Evolutionary conservation across 2,113 vertebrate species (phyloP).

Genomic region (Mohoua ochrocephala): DNA sequence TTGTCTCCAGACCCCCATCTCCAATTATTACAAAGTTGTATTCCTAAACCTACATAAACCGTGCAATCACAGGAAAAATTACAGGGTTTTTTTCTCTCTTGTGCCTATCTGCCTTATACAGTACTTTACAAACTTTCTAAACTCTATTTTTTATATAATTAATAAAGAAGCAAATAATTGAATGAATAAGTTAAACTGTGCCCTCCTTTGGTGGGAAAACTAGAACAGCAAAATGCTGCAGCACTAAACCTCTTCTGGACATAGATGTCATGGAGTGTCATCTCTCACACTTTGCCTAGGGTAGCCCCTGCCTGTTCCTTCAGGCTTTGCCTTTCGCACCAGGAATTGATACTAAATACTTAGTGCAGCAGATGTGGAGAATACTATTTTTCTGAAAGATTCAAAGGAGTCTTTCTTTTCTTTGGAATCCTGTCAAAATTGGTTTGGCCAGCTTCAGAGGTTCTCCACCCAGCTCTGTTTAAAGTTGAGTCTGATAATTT

Average conservation of each 20-base stretch:
- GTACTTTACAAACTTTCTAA: neutral
- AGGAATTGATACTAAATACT: neutral
- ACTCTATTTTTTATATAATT: neutral
- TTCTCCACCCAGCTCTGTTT: neutral
- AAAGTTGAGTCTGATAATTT: neutral
- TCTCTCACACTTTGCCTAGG: neutral
- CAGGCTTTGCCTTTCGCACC: neutral
- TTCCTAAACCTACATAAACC: neutral
- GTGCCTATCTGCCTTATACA: neutral
- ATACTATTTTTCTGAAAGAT: neutral
- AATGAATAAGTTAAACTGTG: neutral
- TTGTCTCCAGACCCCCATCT: neutral
- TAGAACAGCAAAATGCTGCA: neutral
- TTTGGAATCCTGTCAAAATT: neutral
- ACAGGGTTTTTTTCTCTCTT: neutral
- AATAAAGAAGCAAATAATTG: neutral
- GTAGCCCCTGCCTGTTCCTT: neutral
- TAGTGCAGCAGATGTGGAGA: neutral
- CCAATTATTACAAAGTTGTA: neutral
- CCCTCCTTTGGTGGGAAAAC: neutral
- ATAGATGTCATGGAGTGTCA: rapidly evolving
- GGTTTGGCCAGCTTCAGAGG: neutral
- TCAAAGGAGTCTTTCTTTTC: neutral
- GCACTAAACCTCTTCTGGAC: neutral
- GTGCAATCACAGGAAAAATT: neutral